A percentile compares a stretch with the other conserved stretches of the same genome.
phyloP scores from a whole-genome alignment of 1,140 invertebrate genomes.

The Brachionus paranguensis region DNA sequence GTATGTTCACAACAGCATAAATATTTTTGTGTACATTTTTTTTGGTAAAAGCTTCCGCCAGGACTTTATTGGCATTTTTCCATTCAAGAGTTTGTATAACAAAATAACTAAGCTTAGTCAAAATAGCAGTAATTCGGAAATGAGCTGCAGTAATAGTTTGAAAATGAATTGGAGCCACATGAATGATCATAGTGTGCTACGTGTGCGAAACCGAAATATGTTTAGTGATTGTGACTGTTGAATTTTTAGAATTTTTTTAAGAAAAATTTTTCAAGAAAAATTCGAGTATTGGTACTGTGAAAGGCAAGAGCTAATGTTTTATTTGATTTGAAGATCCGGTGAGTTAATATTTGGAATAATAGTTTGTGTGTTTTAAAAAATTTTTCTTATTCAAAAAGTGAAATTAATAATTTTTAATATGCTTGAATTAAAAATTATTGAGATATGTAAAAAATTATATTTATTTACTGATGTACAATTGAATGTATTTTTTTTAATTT shows the following conservation, averaged over 20 bases:
- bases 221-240: background rate
- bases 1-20: slow-evolving; percentile 16
- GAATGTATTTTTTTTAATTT: too few relatives aligned
- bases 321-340: too few relatives aligned
- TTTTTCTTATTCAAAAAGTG: too few relatives aligned
- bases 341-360: too few relatives aligned
- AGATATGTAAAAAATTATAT: too few relatives aligned
- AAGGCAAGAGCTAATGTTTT: too few relatives aligned
- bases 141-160: background rate
- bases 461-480: too few relatives aligned
- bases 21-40: slow-evolving; percentile 28
- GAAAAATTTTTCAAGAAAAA: background rate
- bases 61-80: slow-evolving; percentile 20
- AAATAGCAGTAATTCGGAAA: background rate
- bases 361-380: too few relatives aligned
- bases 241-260: background rate
- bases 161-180: background rate
- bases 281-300: too few relatives aligned
- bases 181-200: background rate
- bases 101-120: background rate
- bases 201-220: background rate
- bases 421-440: too few relatives aligned
- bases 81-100: background rate
- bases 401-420: too few relatives aligned
- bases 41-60: slow-evolving; percentile 15